Conservation (phyloP, 2,888 invertebrate genomes). For the Tipula vernalis region DNA sequence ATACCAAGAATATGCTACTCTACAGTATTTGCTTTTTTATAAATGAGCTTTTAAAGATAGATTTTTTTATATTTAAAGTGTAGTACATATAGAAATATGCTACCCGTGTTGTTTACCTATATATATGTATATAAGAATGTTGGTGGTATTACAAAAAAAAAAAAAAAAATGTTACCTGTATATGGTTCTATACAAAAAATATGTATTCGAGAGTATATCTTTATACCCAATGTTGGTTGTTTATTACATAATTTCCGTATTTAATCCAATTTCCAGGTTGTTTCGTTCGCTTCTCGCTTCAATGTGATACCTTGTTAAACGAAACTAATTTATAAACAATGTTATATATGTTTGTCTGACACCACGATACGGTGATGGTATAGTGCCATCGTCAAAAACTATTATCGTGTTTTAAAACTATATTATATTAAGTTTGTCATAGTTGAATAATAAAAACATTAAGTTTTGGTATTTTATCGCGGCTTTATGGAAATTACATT, state of each 20-base stretch:
- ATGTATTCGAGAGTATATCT: neutral
- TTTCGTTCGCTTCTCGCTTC: neutral
- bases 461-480: neutral
- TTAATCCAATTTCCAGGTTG: neutral
- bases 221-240: neutral
- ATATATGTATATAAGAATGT: neutral
- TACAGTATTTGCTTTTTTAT: neutral
- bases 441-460: neutral
- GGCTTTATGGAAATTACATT: neutral
- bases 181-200: neutral
- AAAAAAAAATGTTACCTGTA: neutral
- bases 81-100: neutral
- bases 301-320: neutral
- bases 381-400: neutral
- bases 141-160: neutral
- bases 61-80: neutral
- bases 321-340: neutral
- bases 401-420: neutral
- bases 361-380: neutral
- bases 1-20: neutral
- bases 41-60: neutral
- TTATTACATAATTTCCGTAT: neutral
- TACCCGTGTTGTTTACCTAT: neutral
- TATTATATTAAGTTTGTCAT: neutral
- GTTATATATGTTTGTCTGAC: neutral